These are phyloP conservation scores for Luscinia luscinia DNA, from an alignment of 2,797 vertebrate genomes.

Conservation along the genomic window DNA sequence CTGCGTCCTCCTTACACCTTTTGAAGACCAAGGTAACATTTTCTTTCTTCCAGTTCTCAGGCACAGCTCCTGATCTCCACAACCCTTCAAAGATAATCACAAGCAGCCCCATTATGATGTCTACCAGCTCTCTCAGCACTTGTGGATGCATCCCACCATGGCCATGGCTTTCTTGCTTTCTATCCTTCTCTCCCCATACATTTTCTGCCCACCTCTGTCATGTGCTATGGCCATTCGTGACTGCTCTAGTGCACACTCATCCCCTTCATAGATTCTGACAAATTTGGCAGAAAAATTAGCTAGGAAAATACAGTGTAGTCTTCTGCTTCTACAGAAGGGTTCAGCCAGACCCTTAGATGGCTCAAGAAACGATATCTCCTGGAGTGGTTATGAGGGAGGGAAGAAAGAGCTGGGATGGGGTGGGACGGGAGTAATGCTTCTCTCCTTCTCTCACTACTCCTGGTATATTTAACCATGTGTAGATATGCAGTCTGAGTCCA, in stretches of 20 bases:
- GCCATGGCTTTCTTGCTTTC: neutral
- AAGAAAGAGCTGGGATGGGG: neutral
- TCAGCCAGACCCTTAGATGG: neutral
- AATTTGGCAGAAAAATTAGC: neutral
- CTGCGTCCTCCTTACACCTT: neutral
- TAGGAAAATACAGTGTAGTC: neutral
- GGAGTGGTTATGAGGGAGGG: neutral
- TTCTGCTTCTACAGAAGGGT: neutral
- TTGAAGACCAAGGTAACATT: neutral
- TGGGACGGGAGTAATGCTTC: neutral
- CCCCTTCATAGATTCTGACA: neutral
- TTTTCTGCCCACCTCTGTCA: neutral
- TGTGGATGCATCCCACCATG: neutral
- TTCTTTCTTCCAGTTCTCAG: neutral
- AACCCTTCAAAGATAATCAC: neutral
- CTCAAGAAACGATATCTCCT: neutral
- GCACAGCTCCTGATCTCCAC: neutral
- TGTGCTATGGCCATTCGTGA: fast-evolving
- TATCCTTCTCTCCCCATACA: neutral
- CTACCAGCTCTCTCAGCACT: no score
- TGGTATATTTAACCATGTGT: neutral
- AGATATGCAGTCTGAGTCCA: neutral
- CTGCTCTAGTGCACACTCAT: neutral
- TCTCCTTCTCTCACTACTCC: neutral
- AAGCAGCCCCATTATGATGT: neutral